These are phyloP conservation scores for Cyclargus thomasi DNA, from an alignment of 1,140 invertebrate genomes.

Conservation along the genomic window DNA sequence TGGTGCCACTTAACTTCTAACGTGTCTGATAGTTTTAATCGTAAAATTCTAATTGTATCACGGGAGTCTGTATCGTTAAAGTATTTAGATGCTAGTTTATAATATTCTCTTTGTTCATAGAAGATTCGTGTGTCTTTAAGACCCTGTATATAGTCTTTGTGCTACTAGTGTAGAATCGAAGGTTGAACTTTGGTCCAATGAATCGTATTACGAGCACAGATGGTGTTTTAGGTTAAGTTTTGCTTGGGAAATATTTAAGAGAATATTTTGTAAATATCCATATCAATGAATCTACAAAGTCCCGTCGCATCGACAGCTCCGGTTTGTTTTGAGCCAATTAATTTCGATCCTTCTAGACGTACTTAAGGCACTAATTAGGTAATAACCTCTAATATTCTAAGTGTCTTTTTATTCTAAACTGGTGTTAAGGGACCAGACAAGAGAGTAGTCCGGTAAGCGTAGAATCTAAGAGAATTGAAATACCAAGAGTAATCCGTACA, in stretches of 20 bases:
- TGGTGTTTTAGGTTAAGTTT: conserved; percentile 48
- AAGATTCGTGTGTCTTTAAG: conserved; percentile 3
- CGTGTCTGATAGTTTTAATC: conserved; percentile 16
- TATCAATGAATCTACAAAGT: background rate
- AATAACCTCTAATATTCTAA: conserved; percentile 18
- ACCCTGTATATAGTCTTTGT: conserved; percentile 17
- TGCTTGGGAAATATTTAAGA: background rate
- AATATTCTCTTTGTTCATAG: conserved; percentile 5
- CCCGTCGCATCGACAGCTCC: background rate
- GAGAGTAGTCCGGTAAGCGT: conserved; percentile 32
- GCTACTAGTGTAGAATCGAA: conserved; percentile 46
- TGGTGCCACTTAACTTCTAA: conserved; percentile 6
- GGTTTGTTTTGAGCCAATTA: conserved; percentile 25
- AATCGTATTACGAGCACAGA: conserved; percentile 63
- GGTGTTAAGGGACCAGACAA: conserved; percentile 57
- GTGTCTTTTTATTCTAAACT: conserved; percentile 32
- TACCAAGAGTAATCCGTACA: background rate
- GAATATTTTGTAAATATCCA: conserved; percentile 4
- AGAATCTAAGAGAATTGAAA: conserved; percentile 4
- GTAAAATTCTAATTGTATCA: background rate
- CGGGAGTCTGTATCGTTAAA: conserved; percentile 1
- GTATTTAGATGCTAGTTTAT: conserved; percentile 6
- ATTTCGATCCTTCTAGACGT: conserved; percentile 16
- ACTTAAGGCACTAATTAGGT: conserved; percentile 27
- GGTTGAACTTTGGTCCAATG: conserved; percentile 74